A percentile compares a stretch with the other conserved stretches of the same genome.
Conservation (phyloP, 2,113 vertebrate genomes). For the Cervus canadensis region DNA sequence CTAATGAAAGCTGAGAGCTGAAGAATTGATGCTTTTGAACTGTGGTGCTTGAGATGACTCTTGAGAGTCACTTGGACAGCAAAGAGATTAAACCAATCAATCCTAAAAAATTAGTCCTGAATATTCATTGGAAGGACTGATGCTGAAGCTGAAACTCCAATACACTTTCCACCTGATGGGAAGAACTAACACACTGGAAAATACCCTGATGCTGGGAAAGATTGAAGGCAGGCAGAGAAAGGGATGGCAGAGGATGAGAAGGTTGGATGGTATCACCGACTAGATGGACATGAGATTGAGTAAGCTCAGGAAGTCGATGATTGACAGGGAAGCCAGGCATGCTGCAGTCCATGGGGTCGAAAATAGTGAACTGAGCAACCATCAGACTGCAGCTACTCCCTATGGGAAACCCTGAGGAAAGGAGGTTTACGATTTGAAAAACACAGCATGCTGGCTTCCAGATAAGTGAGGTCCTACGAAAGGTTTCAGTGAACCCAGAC, state of each 20-base stretch:
- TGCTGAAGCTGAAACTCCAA: background rate
- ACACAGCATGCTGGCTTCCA: background rate
- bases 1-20: background rate
- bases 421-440: background rate
- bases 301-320: background rate
- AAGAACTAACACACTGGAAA: background rate
- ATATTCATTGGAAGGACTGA: background rate
- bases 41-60: background rate
- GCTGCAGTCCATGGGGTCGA: background rate
- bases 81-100: background rate
- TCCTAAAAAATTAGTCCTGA: background rate
- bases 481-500: background rate
- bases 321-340: background rate
- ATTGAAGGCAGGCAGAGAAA: background rate
- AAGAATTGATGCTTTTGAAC: background rate
- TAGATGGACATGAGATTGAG: background rate
- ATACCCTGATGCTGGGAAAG: background rate
- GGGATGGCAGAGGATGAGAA: background rate
- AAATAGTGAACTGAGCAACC: background rate
- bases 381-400: background rate
- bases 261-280: rapidly evolving
- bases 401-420: background rate
- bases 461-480: background rate
- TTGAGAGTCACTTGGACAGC: background rate
- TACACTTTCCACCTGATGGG: background rate